A percentile compares a stretch with the other conserved stretches of the same genome.
These are phyloP conservation scores for Dendrocincla tyrannina DNA, from an alignment of 2,797 vertebrate species.

Conservation along the genomic window DNA sequence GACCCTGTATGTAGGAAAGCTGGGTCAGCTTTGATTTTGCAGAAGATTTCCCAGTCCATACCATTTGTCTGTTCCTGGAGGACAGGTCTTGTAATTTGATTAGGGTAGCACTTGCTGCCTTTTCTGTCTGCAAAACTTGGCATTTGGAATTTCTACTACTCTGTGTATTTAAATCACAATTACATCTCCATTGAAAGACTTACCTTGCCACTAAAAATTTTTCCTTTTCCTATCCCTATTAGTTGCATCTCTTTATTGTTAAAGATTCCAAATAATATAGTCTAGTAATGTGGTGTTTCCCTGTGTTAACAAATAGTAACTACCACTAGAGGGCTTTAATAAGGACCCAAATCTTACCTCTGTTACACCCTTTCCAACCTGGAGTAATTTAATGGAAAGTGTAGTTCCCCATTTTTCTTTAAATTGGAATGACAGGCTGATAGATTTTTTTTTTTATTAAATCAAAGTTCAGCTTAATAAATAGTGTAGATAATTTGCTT, in stretches of 20 bases:
- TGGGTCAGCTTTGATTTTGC: background rate
- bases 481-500: background rate
- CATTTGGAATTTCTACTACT: background rate
- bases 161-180: background rate
- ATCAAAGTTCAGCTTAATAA: background rate
- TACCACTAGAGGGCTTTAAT: conserved; percentile 38
- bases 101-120: background rate
- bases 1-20: background rate
- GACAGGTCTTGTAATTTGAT: background rate
- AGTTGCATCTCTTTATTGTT: background rate
- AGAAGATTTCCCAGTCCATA: background rate
- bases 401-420: background rate
- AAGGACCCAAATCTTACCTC: background rate
- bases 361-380: background rate
- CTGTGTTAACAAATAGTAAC: background rate
- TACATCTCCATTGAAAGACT: background rate
- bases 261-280: background rate
- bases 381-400: background rate
- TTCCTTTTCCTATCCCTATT: background rate
- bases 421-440: background rate
- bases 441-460: background rate
- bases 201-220: background rate
- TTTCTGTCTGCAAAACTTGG: background rate
- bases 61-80: background rate
- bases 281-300: background rate